Percentiles rank a stretch among this genome's conserved stretches.
These are phyloP conservation scores for Pogonocichla stellata DNA, from an alignment of 2,113 vertebrate species.

Conservation along the genomic window DNA sequence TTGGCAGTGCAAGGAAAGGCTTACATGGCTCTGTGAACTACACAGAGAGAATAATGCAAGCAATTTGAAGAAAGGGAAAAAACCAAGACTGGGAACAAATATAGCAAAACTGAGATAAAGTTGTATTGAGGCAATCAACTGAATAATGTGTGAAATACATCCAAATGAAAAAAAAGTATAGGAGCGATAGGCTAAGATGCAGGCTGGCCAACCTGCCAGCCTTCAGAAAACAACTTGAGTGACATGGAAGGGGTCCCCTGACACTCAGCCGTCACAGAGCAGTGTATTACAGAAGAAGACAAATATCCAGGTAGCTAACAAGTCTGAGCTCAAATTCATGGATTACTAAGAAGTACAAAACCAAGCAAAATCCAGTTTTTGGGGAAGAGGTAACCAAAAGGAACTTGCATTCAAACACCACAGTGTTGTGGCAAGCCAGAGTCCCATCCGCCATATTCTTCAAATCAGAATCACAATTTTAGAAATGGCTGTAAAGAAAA, in stretches of 20 bases:
- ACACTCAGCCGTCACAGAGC: background rate
- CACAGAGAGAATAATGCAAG: background rate
- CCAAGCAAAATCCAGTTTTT: background rate
- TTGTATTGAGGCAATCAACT: background rate
- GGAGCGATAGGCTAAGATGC: background rate
- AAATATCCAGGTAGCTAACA: background rate
- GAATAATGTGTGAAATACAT: background rate
- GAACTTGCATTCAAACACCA: background rate
- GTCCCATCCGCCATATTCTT: background rate
- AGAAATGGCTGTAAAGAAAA: background rate
- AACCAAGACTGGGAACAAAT: background rate
- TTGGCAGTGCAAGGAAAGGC: background rate
- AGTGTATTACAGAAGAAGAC: background rate
- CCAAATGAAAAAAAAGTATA: background rate
- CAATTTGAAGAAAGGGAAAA: background rate
- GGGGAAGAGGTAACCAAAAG: background rate
- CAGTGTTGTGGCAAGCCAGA: background rate
- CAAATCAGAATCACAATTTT: background rate
- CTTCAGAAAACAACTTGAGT: background rate
- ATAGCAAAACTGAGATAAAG: background rate
- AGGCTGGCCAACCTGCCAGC: background rate
- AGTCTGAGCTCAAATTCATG: background rate
- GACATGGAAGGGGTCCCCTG: accelerated
- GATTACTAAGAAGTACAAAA: background rate
- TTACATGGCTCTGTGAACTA: background rate